Evolutionary conservation across 2,888 invertebrate species (phyloP).

Genomic region (Chloromyia formosa): DNA sequence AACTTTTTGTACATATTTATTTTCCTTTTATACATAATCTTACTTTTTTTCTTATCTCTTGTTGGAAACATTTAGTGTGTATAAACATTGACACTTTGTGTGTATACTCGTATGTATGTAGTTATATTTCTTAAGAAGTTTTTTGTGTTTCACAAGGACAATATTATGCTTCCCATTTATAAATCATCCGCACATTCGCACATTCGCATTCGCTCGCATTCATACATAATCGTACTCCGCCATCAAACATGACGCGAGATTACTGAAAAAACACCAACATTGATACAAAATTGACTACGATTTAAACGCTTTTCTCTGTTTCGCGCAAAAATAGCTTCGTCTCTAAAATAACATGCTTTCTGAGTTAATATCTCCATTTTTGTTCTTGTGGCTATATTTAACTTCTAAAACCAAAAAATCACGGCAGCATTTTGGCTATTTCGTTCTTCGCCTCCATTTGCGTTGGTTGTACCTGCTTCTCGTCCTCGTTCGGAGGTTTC

Average conservation of each 20-base stretch:
- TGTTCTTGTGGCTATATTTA: not conserved
- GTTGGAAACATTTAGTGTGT: conserved; percentile 26
- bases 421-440: not conserved
- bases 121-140: not conserved
- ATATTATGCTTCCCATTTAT: not conserved
- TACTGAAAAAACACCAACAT: conserved; percentile 29
- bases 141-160: not conserved
- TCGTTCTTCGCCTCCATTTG: too few species aligned
- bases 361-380: not conserved
- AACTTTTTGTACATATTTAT: not conserved
- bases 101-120: not conserved
- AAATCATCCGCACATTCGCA: not conserved
- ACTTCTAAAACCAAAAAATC: not conserved
- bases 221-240: conserved; percentile 1
- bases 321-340: too few species aligned
- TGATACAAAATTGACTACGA: conserved; percentile 36
- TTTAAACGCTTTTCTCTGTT: not conserved
- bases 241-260: not conserved
- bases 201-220: not conserved
- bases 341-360: too few species aligned
- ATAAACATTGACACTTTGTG: conserved; percentile 27
- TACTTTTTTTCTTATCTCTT: not conserved
- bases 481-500: not conserved
- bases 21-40: not conserved
- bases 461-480: not conserved